Percentiles rank a stretch among this genome's conserved stretches.
phyloP scores from a whole-genome alignment of 2,888 invertebrate species.

The Cenopis cana region DNA sequence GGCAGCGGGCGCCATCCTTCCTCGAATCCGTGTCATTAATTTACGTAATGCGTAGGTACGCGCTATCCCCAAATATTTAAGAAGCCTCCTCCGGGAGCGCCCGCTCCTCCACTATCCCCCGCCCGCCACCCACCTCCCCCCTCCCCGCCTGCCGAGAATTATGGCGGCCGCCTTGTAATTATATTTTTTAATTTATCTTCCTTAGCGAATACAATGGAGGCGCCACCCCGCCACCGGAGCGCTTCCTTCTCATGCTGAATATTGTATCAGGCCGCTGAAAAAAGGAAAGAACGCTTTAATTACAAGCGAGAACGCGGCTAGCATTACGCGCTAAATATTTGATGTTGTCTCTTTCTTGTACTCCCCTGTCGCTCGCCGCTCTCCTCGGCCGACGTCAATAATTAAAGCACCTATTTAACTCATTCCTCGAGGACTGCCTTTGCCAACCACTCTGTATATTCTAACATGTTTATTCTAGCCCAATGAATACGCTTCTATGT shows the following conservation, averaged over 20 bases:
- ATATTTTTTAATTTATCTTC: conserved; percentile 90
- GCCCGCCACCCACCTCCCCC: conserved; percentile 64
- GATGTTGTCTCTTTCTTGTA: conserved; percentile 81
- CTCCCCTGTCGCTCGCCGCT: conserved; percentile 56
- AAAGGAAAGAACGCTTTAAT: conserved; percentile 85
- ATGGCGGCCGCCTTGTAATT: conserved; percentile 88
- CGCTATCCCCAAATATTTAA: conserved; percentile 86
- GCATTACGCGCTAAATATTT: conserved; percentile 83
- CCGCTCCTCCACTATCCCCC: conserved; percentile 81
- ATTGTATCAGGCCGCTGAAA: conserved; percentile 85
- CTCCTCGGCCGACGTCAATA: conserved; percentile 70
- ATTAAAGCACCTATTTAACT: conserved; percentile 84
- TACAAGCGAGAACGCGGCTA: conserved; percentile 83
- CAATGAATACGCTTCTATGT: neutral
- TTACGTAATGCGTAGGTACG: conserved; percentile 86
- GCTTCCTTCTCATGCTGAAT: conserved; percentile 85
- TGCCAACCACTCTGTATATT: neutral
- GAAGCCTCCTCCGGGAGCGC: conserved; percentile 85
- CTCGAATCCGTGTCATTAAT: conserved; percentile 86
- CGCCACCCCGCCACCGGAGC: conserved; percentile 84
- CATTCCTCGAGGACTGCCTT: conserved; percentile 78
- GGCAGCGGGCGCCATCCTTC: conserved; percentile 81
- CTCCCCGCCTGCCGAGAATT: conserved; percentile 83
- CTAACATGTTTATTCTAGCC: neutral
- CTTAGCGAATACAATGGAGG: conserved; percentile 87